A percentile compares a stretch with the other conserved stretches of the same genome.
Evolutionary conservation across 2,113 vertebrate genomes (phyloP).

Genomic region (Larimichthys crocea): DNA sequence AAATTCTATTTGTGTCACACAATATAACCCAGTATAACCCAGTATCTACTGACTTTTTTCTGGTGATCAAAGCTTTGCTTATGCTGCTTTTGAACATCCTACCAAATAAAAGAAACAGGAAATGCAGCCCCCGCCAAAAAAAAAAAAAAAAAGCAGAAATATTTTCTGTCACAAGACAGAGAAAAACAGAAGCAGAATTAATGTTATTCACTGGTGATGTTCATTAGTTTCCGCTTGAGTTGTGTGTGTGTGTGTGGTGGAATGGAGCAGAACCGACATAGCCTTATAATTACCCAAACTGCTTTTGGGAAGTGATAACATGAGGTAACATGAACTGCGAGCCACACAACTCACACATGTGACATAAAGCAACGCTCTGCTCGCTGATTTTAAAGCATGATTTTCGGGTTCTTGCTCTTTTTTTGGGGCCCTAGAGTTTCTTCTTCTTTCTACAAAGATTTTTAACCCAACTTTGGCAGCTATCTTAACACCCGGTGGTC

Average conservation of each 20-base stretch:
- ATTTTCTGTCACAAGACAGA: slow-evolving; percentile 5
- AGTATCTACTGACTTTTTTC: slow-evolving; percentile 13
- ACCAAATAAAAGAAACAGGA: slow-evolving; percentile 28
- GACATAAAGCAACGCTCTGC: slow-evolving; percentile 4
- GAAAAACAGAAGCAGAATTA: slow-evolving; percentile 16
- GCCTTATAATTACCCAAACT: slow-evolving; percentile 52
- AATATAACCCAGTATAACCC: background rate
- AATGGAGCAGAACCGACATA: slow-evolving; percentile 27
- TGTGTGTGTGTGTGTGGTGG: slow-evolving; percentile 19
- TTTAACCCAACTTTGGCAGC: background rate
- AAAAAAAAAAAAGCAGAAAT: background rate
- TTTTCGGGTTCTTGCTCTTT: background rate
- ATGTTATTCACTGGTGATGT: slow-evolving; percentile 40
- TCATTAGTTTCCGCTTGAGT: slow-evolving; percentile 48
- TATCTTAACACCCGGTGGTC: background rate
- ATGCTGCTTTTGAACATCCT: slow-evolving; percentile 19
- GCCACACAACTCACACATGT: slow-evolving; percentile 35
- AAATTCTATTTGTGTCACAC: background rate
- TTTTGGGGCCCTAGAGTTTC: background rate
- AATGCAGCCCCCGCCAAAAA: background rate
- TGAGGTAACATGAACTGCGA: slow-evolving; percentile 43
- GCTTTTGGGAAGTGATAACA: slow-evolving; percentile 43
- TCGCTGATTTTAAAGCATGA: slow-evolving; percentile 38
- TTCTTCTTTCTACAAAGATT: background rate
- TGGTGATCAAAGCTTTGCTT: slow-evolving; percentile 47